A percentile compares a stretch with the other conserved stretches of the same genome.
phyloP scores from a whole-genome alignment of 2,888 invertebrate species.

The Drosophila testacea region DNA sequence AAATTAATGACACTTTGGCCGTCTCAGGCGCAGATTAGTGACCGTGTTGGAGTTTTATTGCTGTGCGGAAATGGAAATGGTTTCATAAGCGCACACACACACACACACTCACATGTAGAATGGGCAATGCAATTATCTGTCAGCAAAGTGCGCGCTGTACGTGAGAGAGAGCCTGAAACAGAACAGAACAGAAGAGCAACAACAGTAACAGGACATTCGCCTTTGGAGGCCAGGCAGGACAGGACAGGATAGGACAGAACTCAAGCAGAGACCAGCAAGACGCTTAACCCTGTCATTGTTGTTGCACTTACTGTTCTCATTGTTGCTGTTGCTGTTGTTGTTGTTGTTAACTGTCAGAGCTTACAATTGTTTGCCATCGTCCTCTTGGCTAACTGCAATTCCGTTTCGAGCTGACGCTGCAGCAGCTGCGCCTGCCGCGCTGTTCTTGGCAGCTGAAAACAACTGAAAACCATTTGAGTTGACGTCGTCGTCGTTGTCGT shows the following conservation, averaged over 20 bases:
- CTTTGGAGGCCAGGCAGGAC: constrained; percentile 41
- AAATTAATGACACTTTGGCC: constrained; percentile 75
- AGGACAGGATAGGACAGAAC: constrained; percentile 1
- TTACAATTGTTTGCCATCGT: constrained; percentile 75
- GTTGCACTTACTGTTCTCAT: constrained; percentile 44
- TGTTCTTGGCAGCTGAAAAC: constrained; percentile 75
- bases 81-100: constrained; percentile 65
- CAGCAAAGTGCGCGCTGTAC: constrained; percentile 64
- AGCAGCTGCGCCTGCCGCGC: constrained; percentile 48
- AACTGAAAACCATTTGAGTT: constrained; percentile 73
- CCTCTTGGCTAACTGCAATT: constrained; percentile 68
- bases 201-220: constrained; percentile 66
- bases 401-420: constrained; percentile 62
- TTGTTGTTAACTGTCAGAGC: constrained; percentile 71
- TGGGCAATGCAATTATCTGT: constrained; percentile 73
- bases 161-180: constrained; percentile 43
- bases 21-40: constrained; percentile 73
- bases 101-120: constrained; percentile 18
- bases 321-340: constrained; percentile 57
- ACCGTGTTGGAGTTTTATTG: constrained; percentile 74
- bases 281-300: constrained; percentile 50
- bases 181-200: constrained; percentile 15
- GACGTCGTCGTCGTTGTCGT: constrained; percentile 42
- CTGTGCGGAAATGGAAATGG: constrained; percentile 73
- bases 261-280: constrained; percentile 36